Conservation (phyloP, 2,113 vertebrate species). For the Tragelaphus scriptus region DNA sequence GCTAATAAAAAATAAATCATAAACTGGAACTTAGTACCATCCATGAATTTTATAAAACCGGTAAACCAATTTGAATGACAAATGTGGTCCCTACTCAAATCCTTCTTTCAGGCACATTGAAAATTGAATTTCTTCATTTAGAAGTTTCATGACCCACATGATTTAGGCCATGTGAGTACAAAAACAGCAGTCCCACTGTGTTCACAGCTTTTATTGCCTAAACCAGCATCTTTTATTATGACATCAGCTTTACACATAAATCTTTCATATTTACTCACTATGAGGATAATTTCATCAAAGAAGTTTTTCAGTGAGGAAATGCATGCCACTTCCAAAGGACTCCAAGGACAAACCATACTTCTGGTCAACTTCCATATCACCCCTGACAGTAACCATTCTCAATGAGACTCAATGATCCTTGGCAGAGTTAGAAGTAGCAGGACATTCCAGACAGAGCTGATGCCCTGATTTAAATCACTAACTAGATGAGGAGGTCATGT, state of each 20-base stretch:
- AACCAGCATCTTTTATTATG: not conserved
- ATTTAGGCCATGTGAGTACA: not conserved
- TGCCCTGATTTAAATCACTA: not conserved
- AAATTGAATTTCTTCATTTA: conserved; percentile 14
- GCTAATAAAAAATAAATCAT: not conserved
- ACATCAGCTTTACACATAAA: conserved; percentile 47
- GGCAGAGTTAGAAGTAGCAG: not conserved
- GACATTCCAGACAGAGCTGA: not conserved
- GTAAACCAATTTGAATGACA: not conserved
- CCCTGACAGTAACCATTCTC: not conserved
- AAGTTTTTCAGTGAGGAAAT: conserved; percentile 10
- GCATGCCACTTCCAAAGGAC: not conserved
- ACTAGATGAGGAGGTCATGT: not conserved
- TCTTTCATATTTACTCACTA: conserved; percentile 58
- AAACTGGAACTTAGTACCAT: not conserved
- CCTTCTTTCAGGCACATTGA: not conserved
- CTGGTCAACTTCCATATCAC: not conserved
- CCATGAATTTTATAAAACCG: not conserved
- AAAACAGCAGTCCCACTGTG: conserved; percentile 29
- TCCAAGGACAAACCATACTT: not conserved
- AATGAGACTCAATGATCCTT: not conserved
- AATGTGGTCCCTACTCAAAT: not conserved
- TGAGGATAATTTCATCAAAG: conserved; percentile 41
- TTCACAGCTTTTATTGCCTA: conserved; percentile 26
- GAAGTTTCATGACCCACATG: not conserved